phyloP scores from a whole-genome alignment of 2,797 vertebrate species.

The Arrhamphus sclerolepis region DNA sequence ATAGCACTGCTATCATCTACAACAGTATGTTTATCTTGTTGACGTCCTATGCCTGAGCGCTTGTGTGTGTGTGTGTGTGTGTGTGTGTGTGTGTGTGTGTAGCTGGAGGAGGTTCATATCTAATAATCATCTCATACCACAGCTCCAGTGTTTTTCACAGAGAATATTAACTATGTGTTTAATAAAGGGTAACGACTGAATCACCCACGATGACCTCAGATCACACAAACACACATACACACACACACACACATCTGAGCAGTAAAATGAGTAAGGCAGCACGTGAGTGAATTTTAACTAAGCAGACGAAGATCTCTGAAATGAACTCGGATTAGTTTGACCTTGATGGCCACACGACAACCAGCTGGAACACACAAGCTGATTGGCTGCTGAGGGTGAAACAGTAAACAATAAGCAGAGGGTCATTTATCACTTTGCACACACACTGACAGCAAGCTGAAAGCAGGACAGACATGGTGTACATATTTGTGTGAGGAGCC shows the following conservation, averaged over 20 bases:
- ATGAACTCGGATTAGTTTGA: slow-evolving; percentile 62
- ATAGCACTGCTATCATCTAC: slow-evolving; percentile 53
- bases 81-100: too few species aligned
- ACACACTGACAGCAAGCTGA: slow-evolving; percentile 44
- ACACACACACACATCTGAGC: slow-evolving; percentile 21
- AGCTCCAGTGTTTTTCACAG: slow-evolving; percentile 53
- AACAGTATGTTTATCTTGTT: slow-evolving; percentile 43
- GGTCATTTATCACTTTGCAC: slow-evolving; percentile 61
- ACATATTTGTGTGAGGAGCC: not conserved
- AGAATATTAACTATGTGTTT: slow-evolving; percentile 70
- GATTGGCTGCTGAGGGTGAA: slow-evolving; percentile 68
- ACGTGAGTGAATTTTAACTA: slow-evolving; percentile 63
- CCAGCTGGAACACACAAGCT: slow-evolving; percentile 43
- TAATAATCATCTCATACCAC: slow-evolving; percentile 40
- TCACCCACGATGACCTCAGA: slow-evolving; percentile 48
- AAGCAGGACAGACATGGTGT: slow-evolving; percentile 20
- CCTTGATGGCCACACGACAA: slow-evolving; percentile 59
- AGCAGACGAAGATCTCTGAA: slow-evolving; percentile 40
- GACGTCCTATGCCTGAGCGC: slow-evolving; percentile 19
- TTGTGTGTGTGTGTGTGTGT: slow-evolving; percentile 18
- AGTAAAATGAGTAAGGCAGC: slow-evolving; percentile 43
- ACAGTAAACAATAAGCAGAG: slow-evolving; percentile 64
- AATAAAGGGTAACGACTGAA: slow-evolving; percentile 61
- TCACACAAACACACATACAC: slow-evolving; percentile 6
- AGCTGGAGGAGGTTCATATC: slow-evolving; percentile 3